Evolutionary conservation across 2,888 invertebrate genomes (phyloP), one percentile per base, ranked within the genome.

Genomic region (Belgica antarctica): DNA sequence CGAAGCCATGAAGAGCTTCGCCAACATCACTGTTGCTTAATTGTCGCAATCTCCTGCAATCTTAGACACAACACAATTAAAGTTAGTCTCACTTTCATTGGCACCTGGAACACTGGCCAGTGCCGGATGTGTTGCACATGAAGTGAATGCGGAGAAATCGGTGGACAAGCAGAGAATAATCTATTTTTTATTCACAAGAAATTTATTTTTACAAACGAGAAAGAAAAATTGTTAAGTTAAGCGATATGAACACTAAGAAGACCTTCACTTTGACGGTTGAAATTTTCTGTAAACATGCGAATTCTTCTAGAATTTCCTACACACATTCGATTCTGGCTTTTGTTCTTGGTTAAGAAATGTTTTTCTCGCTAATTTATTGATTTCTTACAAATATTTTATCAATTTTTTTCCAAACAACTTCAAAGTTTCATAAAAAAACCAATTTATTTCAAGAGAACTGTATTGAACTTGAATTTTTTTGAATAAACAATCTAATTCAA

Each of bases 1-100:
- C 78, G 82, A 88, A 74, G 90, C 90, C 73, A 82, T 89, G 72
- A 83, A 82, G 75, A 81, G 81, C 28, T 59, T 72, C 27, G 70
- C 72, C 1, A 70, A 70, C 28, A 70, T 70, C 8, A 70, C 70
- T 7, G 70, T 61, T 22, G 70, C 70, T 41, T 70, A 70, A 70
- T 15, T 47, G n/a, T 63, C 46, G 41, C 41, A 41, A 41, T 41
- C 41, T 41, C 41, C 41, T n/a, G 15, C 41, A 41, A 3, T 31
- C 10, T 31, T 31, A 7, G 10, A 31, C 4, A 31, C 41, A 41
- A 41, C n/a, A n/a, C n/a, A n/a, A n/a, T n/a, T n/a, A n/a, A n/a
- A n/a, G 3, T n/a, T 41, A 41, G 41, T n/a, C 3, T 41, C 41
- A 41, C 41, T 41, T 41, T 41, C 41, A 5, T 2, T 12, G 41